phyloP scores from a whole-genome alignment of 2,888 invertebrate species.

The Leptopterna dolabrata region DNA sequence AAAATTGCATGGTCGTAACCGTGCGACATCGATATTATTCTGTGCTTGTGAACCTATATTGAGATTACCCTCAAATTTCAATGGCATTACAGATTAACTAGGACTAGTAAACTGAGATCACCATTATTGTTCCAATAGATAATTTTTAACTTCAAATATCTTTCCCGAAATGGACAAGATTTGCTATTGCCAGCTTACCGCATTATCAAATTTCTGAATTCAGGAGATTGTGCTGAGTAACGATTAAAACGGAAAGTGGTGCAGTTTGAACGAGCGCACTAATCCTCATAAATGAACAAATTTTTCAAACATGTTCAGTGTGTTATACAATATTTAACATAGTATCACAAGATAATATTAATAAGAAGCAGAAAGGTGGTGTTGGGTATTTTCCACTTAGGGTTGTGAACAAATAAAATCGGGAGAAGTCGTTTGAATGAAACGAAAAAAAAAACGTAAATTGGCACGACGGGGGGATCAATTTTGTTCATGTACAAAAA shows the following conservation, averaged over 20 bases:
- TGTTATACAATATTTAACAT: neutral
- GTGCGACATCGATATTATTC: no score
- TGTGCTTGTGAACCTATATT: no score
- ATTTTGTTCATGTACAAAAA: neutral
- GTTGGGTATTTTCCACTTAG: neutral
- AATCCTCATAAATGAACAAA: neutral
- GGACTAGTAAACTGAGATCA: no score
- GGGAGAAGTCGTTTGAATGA: neutral
- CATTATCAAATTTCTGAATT: neutral
- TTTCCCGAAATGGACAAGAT: no score
- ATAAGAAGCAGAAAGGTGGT: constrained; percentile 1
- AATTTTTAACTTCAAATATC: no score
- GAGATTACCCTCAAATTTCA: no score
- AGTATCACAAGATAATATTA: neutral
- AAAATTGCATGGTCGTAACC: no score
- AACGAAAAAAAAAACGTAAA: neutral
- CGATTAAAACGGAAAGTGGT: neutral
- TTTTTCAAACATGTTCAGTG: neutral
- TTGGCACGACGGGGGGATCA: neutral
- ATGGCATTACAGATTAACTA: no score
- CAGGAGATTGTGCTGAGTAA: neutral
- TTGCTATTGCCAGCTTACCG: neutral
- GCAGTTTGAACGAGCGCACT: neutral
- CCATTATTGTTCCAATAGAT: no score
- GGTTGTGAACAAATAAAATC: neutral